A percentile compares a stretch with the other conserved stretches of the same genome.
Conservation (phyloP, 1,140 invertebrate genomes). For the Cydia amplana region DNA sequence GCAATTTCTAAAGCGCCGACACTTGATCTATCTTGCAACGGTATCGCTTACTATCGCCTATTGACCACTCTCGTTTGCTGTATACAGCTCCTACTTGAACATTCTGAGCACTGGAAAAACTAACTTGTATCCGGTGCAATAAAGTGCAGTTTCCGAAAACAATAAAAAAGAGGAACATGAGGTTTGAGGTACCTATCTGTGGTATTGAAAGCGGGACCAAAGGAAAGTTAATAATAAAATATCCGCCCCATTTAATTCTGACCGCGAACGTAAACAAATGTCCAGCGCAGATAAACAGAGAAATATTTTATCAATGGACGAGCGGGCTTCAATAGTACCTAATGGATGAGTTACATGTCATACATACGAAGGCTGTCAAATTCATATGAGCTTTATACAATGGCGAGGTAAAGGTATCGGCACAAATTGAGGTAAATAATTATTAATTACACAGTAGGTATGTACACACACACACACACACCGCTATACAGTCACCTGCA, state of each 20-base stretch:
- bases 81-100: background rate
- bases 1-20: constrained; percentile 28
- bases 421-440: too few relatives aligned
- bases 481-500: too few relatives aligned
- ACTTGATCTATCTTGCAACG: constrained; percentile 12
- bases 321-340: constrained; percentile 19
- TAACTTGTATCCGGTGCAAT: background rate
- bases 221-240: constrained; percentile 31
- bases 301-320: constrained; percentile 26
- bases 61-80: constrained; percentile 2
- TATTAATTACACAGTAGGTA: too few relatives aligned
- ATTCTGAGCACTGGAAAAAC: background rate
- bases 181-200: background rate
- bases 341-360: constrained; percentile 17
- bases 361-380: background rate
- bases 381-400: background rate
- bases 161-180: background rate
- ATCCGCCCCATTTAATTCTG: constrained; percentile 18
- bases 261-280: constrained; percentile 14
- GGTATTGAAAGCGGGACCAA: constrained; percentile 19
- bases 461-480: too few relatives aligned
- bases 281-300: constrained; percentile 4
- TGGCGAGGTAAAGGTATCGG: too few relatives aligned
- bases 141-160: background rate
- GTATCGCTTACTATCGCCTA: constrained; percentile 27